These are phyloP conservation scores for Microcaecilia unicolor DNA, from an alignment of 2,797 vertebrate genomes.

Conservation along the genomic window DNA sequence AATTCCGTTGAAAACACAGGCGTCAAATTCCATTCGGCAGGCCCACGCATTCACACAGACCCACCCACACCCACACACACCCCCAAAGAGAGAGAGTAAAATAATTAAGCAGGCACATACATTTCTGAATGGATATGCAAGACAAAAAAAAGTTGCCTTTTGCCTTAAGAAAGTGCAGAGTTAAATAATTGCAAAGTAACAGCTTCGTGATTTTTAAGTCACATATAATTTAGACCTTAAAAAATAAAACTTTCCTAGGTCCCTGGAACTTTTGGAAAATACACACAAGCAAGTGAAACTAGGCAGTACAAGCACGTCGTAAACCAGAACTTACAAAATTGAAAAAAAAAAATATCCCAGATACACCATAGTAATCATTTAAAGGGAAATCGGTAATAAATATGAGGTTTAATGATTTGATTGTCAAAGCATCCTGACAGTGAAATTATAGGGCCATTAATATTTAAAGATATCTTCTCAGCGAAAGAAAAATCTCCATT, in stretches of 20 bases:
- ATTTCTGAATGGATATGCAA: slow-evolving; percentile 22
- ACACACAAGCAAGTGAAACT: background rate
- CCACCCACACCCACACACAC: slow-evolving; percentile 19
- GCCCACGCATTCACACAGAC: no score
- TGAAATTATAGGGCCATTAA: slow-evolving; percentile 52
- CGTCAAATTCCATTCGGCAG: slow-evolving; percentile 53
- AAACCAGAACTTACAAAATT: background rate
- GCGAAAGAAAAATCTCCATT: slow-evolving; percentile 26
- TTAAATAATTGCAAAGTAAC: slow-evolving; percentile 17
- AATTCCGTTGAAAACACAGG: slow-evolving; percentile 81
- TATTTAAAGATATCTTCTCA: slow-evolving; percentile 33
- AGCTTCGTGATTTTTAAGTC: background rate
- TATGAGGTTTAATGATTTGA: slow-evolving; percentile 53
- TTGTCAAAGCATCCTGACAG: slow-evolving; percentile 81
- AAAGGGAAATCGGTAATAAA: slow-evolving; percentile 7
- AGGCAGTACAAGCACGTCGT: background rate
- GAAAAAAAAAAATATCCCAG: background rate
- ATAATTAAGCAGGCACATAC: slow-evolving; percentile 6
- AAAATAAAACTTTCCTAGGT: slow-evolving; percentile 11
- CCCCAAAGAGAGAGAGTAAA: slow-evolving; percentile 21
- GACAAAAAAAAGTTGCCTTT: slow-evolving; percentile 12
- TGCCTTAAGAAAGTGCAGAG: slow-evolving; percentile 46
- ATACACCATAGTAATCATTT: background rate
- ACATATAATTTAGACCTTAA: slow-evolving; percentile 14
- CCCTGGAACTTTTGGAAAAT: background rate